Conservation (phyloP, 2,888 invertebrate species). For the Lordiphosa andalusiaca region DNA sequence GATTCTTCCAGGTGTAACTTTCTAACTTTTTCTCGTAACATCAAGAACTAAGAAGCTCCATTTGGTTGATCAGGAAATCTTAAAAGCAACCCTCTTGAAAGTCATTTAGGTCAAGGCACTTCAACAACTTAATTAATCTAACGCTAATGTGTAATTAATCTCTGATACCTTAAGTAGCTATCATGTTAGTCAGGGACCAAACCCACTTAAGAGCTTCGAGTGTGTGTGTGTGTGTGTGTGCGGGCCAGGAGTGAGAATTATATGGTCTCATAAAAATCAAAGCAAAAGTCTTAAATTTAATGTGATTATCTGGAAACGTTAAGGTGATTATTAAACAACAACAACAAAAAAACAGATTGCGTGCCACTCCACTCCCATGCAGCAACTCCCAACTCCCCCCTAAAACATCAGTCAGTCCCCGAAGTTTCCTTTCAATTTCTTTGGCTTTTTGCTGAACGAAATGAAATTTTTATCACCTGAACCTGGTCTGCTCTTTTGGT, state of each 20-base stretch:
- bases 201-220: slow-evolving; percentile 15
- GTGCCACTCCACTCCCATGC: slow-evolving; percentile 29
- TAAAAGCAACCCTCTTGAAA: background rate
- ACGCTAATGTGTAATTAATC: slow-evolving; percentile 54
- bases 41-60: too few species aligned
- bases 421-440: slow-evolving; percentile 15
- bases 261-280: slow-evolving; percentile 62
- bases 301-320: slow-evolving; percentile 68
- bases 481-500: slow-evolving; percentile 9
- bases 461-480: slow-evolving; percentile 71
- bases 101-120: slow-evolving; percentile 53
- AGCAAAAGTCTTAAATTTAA: slow-evolving; percentile 56
- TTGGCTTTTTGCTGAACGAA: slow-evolving; percentile 57
- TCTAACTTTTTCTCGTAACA: too few species aligned
- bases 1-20: too few species aligned
- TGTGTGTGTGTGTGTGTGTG: slow-evolving; percentile 9
- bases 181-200: slow-evolving; percentile 6
- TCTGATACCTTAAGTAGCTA: slow-evolving; percentile 32
- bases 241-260: slow-evolving; percentile 20
- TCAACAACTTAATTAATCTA: slow-evolving; percentile 29
- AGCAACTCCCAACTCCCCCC: background rate
- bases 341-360: slow-evolving; percentile 24
- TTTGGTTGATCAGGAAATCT: too few species aligned
- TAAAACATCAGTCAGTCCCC: slow-evolving; percentile 16
- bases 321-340: slow-evolving; percentile 65